Evolutionary conservation across 2,113 vertebrate species (phyloP), one percentile per base, ranked within the genome.

Genomic region (Tichodroma muraria): DNA sequence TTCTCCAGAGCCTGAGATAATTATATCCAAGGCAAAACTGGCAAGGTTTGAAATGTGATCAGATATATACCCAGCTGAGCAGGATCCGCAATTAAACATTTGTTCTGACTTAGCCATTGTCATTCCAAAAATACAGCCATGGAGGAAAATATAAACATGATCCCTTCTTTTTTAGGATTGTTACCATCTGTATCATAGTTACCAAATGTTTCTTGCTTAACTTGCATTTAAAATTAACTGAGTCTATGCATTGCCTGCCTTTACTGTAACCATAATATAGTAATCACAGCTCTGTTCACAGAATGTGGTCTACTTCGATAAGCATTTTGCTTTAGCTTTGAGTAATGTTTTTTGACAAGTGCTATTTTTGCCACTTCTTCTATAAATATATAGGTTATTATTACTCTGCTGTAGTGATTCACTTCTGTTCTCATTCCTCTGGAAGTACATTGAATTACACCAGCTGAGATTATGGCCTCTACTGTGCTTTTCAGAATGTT

Each of bases 61-160:
- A 80, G 82, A 78, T 83, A 63, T 40, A 69, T 75, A 79, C 50
- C 66, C 90, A 91, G 79, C 91, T 65, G 52, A 86, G 77, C 69
- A 73, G 57, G 85, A 88, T 92, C 90, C 42, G 83, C 72, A n/a
- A n/a, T 90, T 64, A 78, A 90, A 53, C 91, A 85, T 89, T 94
- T 93, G 61, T 86, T 96, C 94, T 92, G 89, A 93, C 88, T 96
- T 95, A 92, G 91, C 82, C 75, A 95, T 96, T 97, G 94, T 95
- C 73, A 75, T 94, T 94, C 91, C 91, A 95, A 95, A 96, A 96
- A 95, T 93, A 93, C 88, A 91, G n/a, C 45, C 70, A 59, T 71
- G 53, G 75, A 96, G 71, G 82, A 95, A 97, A 95, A 96, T 83
- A 97, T 95, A 95, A 96, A 95, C 83, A 96, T 85, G 89, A 88